Conservation (phyloP, 2,113 vertebrate genomes). For the Salvelinus fontinalis region DNA sequence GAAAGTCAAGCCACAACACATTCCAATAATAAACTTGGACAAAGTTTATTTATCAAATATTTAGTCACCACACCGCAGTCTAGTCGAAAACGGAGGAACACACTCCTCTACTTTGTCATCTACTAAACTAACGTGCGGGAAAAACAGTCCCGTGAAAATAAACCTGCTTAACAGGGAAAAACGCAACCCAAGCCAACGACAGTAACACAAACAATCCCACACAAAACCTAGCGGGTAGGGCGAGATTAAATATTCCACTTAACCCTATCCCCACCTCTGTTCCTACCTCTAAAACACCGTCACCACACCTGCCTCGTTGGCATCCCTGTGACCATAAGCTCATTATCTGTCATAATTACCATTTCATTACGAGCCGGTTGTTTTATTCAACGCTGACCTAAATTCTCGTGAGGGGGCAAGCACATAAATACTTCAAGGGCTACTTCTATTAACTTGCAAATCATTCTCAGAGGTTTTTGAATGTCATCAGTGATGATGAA, state of each 20-base stretch:
- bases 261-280: not conserved
- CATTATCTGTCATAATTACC: slow-evolving; percentile 5
- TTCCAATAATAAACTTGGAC: no score
- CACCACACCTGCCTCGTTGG: not conserved
- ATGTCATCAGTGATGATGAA: not conserved
- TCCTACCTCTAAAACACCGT: not conserved
- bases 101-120: no score
- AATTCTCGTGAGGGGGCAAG: not conserved
- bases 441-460: slow-evolving; percentile 9
- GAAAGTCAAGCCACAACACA: no score
- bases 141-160: no score
- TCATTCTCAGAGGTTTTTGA: not conserved
- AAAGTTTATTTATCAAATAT: no score
- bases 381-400: slow-evolving; percentile 5
- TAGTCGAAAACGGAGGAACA: no score
- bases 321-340: not conserved
- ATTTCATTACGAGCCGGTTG: slow-evolving; percentile 13
- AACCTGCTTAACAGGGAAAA: no score
- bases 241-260: not conserved
- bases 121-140: no score
- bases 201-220: no score
- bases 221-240: no score
- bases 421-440: not conserved
- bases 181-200: no score
- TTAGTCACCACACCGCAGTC: no score